Conservation (phyloP, 2,113 vertebrate species). For the Daboia siamensis region DNA sequence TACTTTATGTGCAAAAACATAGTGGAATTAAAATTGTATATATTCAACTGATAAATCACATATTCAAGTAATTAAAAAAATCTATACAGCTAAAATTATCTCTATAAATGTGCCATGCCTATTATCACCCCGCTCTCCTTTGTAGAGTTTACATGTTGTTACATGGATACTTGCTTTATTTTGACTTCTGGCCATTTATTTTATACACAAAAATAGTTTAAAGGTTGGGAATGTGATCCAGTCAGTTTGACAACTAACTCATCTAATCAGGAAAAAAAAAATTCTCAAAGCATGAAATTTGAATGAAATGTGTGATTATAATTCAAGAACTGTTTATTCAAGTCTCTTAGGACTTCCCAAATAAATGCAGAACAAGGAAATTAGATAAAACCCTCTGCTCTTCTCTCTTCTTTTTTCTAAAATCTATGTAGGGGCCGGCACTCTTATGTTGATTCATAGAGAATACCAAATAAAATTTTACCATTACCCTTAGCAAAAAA, state of each 20-base stretch:
- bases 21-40: not conserved
- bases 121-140: not conserved
- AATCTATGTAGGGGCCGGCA: constrained; percentile 20
- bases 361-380: constrained; percentile 69
- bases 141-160: not conserved
- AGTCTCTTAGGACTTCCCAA: constrained; percentile 70
- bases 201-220: constrained; percentile 61
- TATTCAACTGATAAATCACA: not conserved
- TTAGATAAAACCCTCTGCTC: constrained; percentile 63
- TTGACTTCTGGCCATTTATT: constrained; percentile 39
- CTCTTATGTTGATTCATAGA: constrained; percentile 7
- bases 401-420: constrained; percentile 1
- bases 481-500: constrained; percentile 27
- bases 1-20: not conserved
- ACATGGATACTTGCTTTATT: constrained; percentile 20
- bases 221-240: constrained; percentile 70
- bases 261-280: constrained; percentile 76
- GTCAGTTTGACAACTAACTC: constrained; percentile 76
- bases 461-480: constrained; percentile 48
- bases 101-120: not conserved
- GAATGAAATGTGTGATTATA: constrained; percentile 86
- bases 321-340: constrained; percentile 80
- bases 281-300: constrained; percentile 83
- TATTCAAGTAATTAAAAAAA: constrained; percentile 10
- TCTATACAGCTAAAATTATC: not conserved